A percentile compares a stretch with the other conserved stretches of the same genome.
phyloP scores from a whole-genome alignment of 2,888 invertebrate species.

The Serrognathus titanus region DNA sequence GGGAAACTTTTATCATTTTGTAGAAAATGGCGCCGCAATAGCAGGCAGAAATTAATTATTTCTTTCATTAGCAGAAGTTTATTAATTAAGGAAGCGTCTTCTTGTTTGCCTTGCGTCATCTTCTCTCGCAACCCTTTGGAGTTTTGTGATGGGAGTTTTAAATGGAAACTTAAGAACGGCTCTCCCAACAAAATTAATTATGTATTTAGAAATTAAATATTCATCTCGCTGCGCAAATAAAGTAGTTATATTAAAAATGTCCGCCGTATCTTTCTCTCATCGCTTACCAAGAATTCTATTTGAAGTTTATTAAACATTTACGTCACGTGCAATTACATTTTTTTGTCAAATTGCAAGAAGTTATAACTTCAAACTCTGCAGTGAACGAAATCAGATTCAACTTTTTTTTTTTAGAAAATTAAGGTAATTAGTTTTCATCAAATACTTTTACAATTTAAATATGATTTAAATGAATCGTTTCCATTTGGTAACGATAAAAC shows the following conservation, averaged over 20 bases:
- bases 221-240: constrained; percentile 28
- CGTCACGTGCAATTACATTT: too few species aligned
- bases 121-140: constrained; percentile 45
- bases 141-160: constrained; percentile 47
- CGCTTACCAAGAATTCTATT: too few species aligned
- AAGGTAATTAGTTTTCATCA: too few species aligned
- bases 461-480: too few species aligned
- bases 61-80: constrained; percentile 54
- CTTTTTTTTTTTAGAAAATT: too few species aligned
- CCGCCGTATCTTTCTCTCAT: background rate
- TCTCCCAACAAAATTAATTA: constrained; percentile 48
- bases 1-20: constrained; percentile 26
- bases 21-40: constrained; percentile 38
- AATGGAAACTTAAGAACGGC: constrained; percentile 48
- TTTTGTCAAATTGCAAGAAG: too few species aligned
- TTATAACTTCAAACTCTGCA: too few species aligned
- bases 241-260: constrained; percentile 19
- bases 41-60: constrained; percentile 52
- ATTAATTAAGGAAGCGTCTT: constrained; percentile 53
- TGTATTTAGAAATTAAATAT: constrained; percentile 46
- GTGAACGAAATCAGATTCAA: too few species aligned
- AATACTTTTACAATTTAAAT: too few species aligned
- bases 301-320: too few species aligned
- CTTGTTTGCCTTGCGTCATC: constrained; percentile 50
- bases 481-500: too few species aligned